Conservation (phyloP, 2,113 vertebrate species). For the Ailuropoda melanoleuca region DNA sequence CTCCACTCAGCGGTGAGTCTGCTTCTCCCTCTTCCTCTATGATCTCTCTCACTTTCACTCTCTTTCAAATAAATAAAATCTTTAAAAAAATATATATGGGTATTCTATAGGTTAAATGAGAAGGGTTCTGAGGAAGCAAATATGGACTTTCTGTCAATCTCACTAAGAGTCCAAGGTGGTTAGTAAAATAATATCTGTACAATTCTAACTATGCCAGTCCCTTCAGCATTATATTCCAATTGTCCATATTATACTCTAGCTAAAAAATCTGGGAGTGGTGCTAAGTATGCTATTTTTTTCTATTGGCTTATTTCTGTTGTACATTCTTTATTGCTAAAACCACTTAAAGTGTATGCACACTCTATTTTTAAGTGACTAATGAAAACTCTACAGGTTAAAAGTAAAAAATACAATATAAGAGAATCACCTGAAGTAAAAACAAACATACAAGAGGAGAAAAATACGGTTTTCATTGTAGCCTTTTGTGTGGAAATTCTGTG, state of each 20-base stretch:
- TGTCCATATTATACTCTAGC: neutral
- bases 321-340: neutral
- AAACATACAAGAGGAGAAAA: neutral
- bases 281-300: neutral
- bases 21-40: neutral
- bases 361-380: neutral
- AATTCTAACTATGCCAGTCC: neutral
- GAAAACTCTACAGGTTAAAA: neutral
- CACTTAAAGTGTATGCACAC: neutral
- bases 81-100: neutral
- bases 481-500: neutral
- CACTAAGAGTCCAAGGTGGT: neutral
- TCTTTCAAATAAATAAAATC: neutral
- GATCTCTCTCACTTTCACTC: neutral
- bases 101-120: conserved; percentile 38
- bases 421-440: conserved; percentile 2
- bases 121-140: neutral
- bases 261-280: neutral
- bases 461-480: neutral
- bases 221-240: neutral
- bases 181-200: neutral
- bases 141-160: neutral
- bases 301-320: neutral
- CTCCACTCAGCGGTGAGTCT: neutral
- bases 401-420: neutral